phyloP scores from a whole-genome alignment of 2,888 invertebrate genomes.

The Onthophagus sagittarius region DNA sequence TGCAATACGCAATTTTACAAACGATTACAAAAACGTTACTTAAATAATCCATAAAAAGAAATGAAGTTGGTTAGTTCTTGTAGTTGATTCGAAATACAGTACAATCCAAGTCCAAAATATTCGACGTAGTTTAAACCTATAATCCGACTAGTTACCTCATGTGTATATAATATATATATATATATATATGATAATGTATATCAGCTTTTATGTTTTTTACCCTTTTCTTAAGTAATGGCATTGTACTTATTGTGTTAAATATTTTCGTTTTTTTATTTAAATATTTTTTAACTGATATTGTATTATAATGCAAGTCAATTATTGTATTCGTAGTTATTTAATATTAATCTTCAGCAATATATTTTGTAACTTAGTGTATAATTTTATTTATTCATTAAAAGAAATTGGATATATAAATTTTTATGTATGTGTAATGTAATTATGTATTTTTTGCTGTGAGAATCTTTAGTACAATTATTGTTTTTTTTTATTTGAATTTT shows the following conservation, averaged over 20 bases:
- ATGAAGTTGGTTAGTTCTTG: background rate
- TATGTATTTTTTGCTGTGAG: conserved; percentile 9
- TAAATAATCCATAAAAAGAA: no score
- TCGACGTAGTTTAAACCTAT: conserved; percentile 7
- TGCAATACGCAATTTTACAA: background rate
- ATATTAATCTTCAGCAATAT: background rate
- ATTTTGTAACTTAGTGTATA: conserved; percentile 1
- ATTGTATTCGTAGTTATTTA: conserved; percentile 10
- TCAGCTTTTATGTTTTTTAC: conserved; percentile 4
- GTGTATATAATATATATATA: conserved; percentile 1
- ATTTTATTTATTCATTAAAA: conserved; percentile 4
- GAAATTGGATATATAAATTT: background rate
- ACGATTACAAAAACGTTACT: no score
- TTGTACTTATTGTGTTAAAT: conserved; percentile 7
- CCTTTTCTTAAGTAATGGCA: conserved; percentile 1
- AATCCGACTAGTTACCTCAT: conserved; percentile 25
- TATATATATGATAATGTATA: conserved; percentile 18
- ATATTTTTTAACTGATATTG: conserved; percentile 10
- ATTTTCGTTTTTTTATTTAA: conserved; percentile 4
- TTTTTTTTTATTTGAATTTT: conserved; percentile 8
- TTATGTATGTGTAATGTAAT: conserved; percentile 8
- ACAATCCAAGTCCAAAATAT: conserved; percentile 14
- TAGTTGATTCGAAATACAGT: background rate
- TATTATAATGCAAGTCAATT: conserved; percentile 13
- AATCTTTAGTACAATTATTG: conserved; percentile 10